These are phyloP conservation scores for Brachypteracias leptosomus DNA, from an alignment of 2,113 vertebrate species.

Conservation along the genomic window DNA sequence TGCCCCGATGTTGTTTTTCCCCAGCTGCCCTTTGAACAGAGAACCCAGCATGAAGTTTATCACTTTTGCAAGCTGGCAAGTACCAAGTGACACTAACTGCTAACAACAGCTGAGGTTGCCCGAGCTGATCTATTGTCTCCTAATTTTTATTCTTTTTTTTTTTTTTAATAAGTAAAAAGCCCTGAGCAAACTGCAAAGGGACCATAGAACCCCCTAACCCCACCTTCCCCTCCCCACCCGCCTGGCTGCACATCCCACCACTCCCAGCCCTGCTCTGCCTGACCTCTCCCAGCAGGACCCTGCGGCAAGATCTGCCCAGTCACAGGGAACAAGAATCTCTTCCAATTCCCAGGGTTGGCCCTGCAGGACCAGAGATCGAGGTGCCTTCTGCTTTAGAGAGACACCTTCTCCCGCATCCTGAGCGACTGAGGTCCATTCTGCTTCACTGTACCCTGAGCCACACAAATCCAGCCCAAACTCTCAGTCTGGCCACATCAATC, in stretches of 20 bases:
- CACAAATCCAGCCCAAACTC: background rate
- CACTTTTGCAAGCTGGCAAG: background rate
- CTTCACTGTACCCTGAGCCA: rapidly evolving
- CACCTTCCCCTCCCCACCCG: background rate
- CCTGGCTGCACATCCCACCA: background rate
- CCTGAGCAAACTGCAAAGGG: background rate
- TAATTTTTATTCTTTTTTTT: background rate
- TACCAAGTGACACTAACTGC: background rate
- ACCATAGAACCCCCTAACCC: background rate
- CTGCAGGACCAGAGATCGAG: rapidly evolving
- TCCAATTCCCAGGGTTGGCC: background rate
- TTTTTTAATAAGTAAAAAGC: background rate
- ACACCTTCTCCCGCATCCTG: background rate
- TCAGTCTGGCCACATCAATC: background rate
- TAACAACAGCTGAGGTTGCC: background rate
- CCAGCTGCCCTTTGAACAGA: background rate
- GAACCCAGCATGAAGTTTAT: background rate
- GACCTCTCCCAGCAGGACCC: background rate
- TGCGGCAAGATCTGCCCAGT: background rate
- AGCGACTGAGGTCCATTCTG: background rate
- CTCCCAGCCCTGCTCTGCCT: background rate
- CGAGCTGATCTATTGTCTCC: background rate
- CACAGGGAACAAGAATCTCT: background rate
- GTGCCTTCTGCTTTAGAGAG: background rate
- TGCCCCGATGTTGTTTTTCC: background rate